Percentiles rank a stretch among this genome's conserved stretches.
Evolutionary conservation across 2,888 invertebrate species (phyloP).

Genomic region (Cylloceria caligata): DNA sequence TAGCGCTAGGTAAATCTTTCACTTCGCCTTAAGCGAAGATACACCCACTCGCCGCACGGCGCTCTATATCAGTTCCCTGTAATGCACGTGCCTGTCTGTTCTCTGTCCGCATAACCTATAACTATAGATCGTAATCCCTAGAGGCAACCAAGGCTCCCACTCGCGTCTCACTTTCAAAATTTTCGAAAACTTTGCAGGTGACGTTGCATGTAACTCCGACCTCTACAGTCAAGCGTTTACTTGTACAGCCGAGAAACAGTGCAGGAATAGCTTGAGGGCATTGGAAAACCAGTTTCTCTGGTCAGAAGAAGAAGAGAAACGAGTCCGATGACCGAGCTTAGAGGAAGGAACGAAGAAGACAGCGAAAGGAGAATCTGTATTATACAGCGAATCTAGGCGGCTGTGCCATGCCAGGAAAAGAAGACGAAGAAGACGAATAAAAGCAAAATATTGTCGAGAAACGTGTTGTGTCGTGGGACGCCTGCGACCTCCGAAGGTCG

Average conservation of each 20-base stretch:
- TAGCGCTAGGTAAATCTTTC: no score
- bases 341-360: background rate
- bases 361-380: conserved; percentile 15
- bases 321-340: conserved; percentile 41
- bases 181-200: conserved; percentile 1
- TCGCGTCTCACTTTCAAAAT: background rate
- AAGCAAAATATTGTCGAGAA: conserved; percentile 3
- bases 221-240: conserved; percentile 17
- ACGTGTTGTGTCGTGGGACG: conserved; percentile 16
- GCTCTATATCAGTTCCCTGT: conserved; percentile 4
- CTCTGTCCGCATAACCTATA: background rate
- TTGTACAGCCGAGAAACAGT: background rate
- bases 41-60: background rate
- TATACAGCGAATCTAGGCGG: background rate
- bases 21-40: conserved; percentile 18
- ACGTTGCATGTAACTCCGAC: no score
- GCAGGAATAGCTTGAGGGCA: conserved; percentile 21
- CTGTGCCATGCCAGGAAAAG: background rate
- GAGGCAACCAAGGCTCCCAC: background rate
- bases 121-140: background rate
- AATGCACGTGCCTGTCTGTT: background rate
- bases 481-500: conserved; percentile 40
- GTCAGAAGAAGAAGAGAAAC: conserved; percentile 17
- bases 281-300: conserved; percentile 33
- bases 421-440: background rate